phyloP scores from a whole-genome alignment of 2,888 invertebrate species.

The Catocala nupta region DNA sequence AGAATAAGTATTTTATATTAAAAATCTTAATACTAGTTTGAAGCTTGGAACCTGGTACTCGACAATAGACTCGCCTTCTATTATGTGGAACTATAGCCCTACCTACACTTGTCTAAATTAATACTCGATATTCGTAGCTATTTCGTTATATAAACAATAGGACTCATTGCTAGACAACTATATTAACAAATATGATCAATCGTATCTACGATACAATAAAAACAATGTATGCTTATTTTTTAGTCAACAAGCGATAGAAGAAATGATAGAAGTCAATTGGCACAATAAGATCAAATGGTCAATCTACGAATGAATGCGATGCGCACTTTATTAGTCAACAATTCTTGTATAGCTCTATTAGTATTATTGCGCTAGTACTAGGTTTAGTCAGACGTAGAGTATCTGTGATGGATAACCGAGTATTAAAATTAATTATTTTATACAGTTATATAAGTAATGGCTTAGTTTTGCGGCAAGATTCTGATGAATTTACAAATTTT shows the following conservation, averaged over 20 bases:
- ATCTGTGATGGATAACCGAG: constrained; percentile 35
- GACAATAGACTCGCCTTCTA: no score
- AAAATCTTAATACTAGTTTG: no score
- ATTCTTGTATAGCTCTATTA: constrained; percentile 38
- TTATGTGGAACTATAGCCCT: no score
- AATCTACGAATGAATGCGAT: constrained; percentile 48
- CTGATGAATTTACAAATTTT: constrained; percentile 39
- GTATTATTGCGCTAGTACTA: constrained; percentile 36
- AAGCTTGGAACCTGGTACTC: no score
- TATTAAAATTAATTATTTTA: constrained; percentile 26
- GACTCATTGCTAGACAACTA: neutral
- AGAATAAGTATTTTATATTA: no score
- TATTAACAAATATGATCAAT: constrained; percentile 15
- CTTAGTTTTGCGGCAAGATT: constrained; percentile 37
- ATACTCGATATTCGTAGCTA: no score
- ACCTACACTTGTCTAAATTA: no score
- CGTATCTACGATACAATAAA: constrained; percentile 32
- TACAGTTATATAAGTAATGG: constrained; percentile 33
- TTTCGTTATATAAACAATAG: no score
- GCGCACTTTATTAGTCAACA: constrained; percentile 44
- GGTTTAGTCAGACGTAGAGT: constrained; percentile 36
- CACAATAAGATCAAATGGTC: constrained; percentile 65
- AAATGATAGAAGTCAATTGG: constrained; percentile 66
- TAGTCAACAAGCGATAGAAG: constrained; percentile 47
- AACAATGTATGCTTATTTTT: constrained; percentile 17